Conservation (phyloP, 1,140 invertebrate genomes). For the Spodoptera frugiperda region DNA sequence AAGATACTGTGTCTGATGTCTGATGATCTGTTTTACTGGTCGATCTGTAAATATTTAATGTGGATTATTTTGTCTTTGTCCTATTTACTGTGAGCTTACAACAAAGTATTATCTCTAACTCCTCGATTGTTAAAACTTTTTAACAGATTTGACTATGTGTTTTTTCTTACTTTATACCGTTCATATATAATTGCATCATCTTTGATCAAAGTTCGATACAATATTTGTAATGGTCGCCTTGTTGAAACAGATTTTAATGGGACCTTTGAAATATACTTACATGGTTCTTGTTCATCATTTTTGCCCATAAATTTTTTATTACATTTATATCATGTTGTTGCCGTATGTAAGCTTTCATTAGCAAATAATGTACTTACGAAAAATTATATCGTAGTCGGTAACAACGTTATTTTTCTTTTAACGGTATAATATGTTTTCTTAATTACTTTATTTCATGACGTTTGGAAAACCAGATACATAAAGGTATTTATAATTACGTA, state of each 20-base stretch:
- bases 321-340: too few species aligned
- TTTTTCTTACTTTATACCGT: too few species aligned
- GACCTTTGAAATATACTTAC: too few species aligned
- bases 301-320: too few species aligned
- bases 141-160: too few species aligned
- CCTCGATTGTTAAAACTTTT: background rate
- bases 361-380: background rate
- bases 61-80: conserved; percentile 20
- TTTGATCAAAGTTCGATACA: background rate
- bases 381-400: background rate
- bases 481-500: conserved; percentile 17
- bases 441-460: conserved; percentile 16
- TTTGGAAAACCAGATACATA: background rate
- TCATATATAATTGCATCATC: background rate
- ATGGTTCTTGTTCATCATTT: too few species aligned
- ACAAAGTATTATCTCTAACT: background rate
- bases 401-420: conserved; percentile 4
- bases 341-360: background rate
- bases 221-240: too few species aligned
- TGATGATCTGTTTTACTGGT: conserved; percentile 28
- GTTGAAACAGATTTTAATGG: too few species aligned
- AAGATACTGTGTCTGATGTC: conserved; percentile 38
- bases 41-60: conserved; percentile 33
- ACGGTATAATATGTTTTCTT: conserved; percentile 27
- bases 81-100: background rate